Evolutionary conservation across 2,888 invertebrate genomes (phyloP), one percentile per base, ranked within the genome.

Genomic region (Endotricha flammealis): DNA sequence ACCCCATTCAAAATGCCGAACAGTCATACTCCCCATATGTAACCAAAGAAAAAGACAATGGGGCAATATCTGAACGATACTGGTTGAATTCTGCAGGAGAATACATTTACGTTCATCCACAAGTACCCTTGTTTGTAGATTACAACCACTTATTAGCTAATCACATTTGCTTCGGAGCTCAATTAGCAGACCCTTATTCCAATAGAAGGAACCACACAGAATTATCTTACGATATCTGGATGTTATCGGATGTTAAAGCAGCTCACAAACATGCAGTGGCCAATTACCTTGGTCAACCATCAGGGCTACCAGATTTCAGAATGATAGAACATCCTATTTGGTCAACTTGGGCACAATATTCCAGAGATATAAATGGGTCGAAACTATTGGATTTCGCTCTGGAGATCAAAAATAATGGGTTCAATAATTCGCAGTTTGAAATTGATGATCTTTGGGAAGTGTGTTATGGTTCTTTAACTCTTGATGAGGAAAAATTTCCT

Each of bases 401-500:
- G 4, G 88, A 91, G 43, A 94, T 96, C 33, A 54, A 82, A 1
- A 64, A 78, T 0, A 60, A 92, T 36, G 90, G 90, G 0, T 95
- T 93, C 52, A 83, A 88, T 1, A 89, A 91, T 52, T 92, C 93
- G 30, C 94, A 95, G 59, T 67, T 94, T 24, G 96, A 96, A 81
- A 93, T 97, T 29, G 96, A 96, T 58, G 96, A 96, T 62, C 87
- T 91, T 9, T 96, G 96, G 95, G 95, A 96, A 65, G 88, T 88
- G 0, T 94, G 94, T 57, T 95, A 96, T 56, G 97, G 97, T 0
- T 92, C 94, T 5, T 79, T 94, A 16, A 88, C 87, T 8, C 94
- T 96, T 42, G 89, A 94, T 51, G 71, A 79, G 6, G 69, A 59
- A 0, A 94, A 92, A 65, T 96, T 96, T 61, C 90, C 92, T 0